These are phyloP conservation scores for Ictalurus punctatus DNA, from an alignment of 2,113 vertebrate genomes.

Conservation along the genomic window DNA sequence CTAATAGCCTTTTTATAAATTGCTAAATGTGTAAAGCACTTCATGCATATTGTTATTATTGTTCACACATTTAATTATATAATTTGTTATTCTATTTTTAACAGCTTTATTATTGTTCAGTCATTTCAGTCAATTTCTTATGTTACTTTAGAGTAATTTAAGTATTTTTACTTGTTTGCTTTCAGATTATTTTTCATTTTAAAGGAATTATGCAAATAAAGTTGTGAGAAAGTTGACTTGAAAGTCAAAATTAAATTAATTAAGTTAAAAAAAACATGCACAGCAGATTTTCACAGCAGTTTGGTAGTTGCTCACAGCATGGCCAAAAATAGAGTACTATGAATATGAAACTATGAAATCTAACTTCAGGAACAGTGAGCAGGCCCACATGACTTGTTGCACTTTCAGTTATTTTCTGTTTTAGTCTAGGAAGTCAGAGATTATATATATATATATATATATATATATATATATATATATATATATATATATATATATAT, in stretches of 20 bases:
- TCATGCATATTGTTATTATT: not conserved
- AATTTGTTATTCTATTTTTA: not conserved
- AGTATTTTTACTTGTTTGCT: not conserved
- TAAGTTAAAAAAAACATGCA: not conserved
- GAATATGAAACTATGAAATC: not conserved
- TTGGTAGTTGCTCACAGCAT: not conserved
- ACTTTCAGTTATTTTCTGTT: not conserved
- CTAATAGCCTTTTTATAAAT: not conserved
- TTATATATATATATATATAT: not conserved
- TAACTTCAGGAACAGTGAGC: not conserved
- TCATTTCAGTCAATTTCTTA: not conserved
- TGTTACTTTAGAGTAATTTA: not conserved
- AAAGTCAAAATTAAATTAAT: not conserved
- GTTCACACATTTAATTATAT: not conserved
- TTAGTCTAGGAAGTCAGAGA: not conserved
- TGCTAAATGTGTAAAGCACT: not conserved
- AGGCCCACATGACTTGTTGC: not conserved
- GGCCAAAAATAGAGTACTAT: not conserved
- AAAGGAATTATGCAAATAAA: not conserved
- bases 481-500: too few species aligned
- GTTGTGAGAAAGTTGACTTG: not conserved
- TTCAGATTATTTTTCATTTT: not conserved
- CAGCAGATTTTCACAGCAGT: not conserved
- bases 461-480: not conserved
- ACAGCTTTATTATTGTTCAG: not conserved